Percentiles rank a stretch among this genome's conserved stretches.
phyloP scores from a whole-genome alignment of 2,113 vertebrate genomes.

The Amphiprion percula region DNA sequence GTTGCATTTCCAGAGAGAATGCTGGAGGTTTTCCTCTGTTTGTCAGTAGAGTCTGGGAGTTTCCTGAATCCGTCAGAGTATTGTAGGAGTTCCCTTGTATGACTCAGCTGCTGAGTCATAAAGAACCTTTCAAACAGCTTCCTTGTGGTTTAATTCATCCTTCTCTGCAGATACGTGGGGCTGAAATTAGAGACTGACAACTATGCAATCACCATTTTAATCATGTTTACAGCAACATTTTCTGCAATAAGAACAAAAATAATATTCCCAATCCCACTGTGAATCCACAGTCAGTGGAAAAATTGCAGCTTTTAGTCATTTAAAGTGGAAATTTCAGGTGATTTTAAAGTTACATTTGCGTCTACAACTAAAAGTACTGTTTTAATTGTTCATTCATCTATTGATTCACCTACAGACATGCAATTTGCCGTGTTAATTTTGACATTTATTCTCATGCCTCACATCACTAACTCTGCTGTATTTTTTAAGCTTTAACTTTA shows the following conservation, averaged over 20 bases:
- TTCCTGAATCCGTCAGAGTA: conserved; percentile 6
- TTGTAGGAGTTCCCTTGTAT: conserved; percentile 45
- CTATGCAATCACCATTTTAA: background rate
- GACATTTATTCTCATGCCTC: no score
- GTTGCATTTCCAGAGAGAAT: background rate
- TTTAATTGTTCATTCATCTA: no score
- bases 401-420: no score
- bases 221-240: background rate
- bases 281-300: background rate
- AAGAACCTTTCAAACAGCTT: conserved; percentile 10
- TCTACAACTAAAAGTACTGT: no score
- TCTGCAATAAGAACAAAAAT: background rate
- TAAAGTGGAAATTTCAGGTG: no score
- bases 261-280: no score
- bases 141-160: background rate
- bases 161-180: background rate
- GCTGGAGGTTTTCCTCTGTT: background rate
- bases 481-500: no score
- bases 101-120: conserved; percentile 55
- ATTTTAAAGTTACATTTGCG: no score
- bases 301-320: conserved; percentile 3
- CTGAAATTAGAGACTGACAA: background rate
- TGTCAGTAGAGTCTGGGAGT: background rate
- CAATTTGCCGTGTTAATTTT: no score
- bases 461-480: no score